Percentiles rank a stretch among this genome's conserved stretches.
Conservation (phyloP, 2,797 vertebrate genomes). For the Malacoraja senta region DNA sequence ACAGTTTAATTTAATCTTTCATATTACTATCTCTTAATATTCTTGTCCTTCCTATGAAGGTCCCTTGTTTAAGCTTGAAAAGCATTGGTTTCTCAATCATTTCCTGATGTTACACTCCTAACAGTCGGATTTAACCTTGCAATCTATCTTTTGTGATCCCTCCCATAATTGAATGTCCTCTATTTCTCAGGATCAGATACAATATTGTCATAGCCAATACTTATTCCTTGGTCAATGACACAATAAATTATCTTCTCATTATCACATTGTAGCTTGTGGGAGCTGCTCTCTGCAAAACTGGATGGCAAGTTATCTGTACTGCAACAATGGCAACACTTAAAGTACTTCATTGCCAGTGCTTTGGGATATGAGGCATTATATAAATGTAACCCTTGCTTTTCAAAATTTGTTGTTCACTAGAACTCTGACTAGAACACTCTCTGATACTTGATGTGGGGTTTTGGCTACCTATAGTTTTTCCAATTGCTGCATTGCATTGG, state of each 20-base stretch:
- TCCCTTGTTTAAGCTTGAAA: neutral
- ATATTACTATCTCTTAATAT: neutral
- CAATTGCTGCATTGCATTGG: too few species aligned
- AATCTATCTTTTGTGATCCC: neutral
- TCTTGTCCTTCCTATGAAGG: neutral
- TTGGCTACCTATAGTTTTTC: neutral
- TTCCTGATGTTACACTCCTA: neutral
- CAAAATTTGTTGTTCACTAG: neutral
- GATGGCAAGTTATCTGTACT: too few species aligned
- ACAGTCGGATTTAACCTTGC: neutral
- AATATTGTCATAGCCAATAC: neutral
- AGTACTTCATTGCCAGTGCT: too few species aligned
- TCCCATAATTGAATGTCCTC: neutral
- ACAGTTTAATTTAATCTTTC: neutral
- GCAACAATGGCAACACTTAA: too few species aligned
- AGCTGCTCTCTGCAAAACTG: too few species aligned
- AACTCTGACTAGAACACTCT: neutral
- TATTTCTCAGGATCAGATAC: neutral
- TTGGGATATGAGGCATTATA: too few species aligned
- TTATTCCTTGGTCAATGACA: too few species aligned
- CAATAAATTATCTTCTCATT: too few species aligned
- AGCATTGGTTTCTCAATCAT: neutral
- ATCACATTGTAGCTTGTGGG: too few species aligned
- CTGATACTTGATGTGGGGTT: neutral
- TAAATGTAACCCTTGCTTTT: too few species aligned